Percentiles rank a stretch among this genome's conserved stretches.
Evolutionary conservation across 2,888 invertebrate species (phyloP).

Genomic region (Quadroppia sp.): DNA sequence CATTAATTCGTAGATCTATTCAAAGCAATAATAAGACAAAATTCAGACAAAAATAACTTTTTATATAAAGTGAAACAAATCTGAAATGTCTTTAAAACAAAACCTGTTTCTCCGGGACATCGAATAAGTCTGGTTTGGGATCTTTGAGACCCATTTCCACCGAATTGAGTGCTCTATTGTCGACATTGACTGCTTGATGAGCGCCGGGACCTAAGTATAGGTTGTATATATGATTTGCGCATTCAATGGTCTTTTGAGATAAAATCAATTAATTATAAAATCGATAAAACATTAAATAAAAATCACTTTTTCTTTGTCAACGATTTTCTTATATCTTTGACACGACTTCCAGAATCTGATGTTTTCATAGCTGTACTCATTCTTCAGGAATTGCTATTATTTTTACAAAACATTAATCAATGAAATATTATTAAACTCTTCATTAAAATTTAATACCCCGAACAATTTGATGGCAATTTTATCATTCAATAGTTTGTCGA

Average conservation of each 20-base stretch:
- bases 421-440: background rate
- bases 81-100: background rate
- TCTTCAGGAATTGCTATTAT: slow-evolving; percentile 20
- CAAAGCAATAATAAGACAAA: background rate
- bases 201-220: background rate
- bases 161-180: background rate
- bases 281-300: background rate
- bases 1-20: slow-evolving; percentile 27
- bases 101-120: slow-evolving; percentile 20
- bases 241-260: background rate
- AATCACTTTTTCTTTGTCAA: background rate
- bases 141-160: background rate
- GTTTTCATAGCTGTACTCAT: slow-evolving; percentile 32
- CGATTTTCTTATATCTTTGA: background rate
- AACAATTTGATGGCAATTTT: slow-evolving; percentile 15
- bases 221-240: slow-evolving; percentile 7
- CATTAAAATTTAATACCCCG: background rate
- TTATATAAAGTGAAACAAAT: background rate
- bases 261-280: background rate
- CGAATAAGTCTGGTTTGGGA: slow-evolving; percentile 2
- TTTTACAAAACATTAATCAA: background rate
- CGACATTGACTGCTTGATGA: slow-evolving; percentile 2
- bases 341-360: slow-evolving; percentile 10
- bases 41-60: background rate
- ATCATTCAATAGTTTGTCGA: slow-evolving; percentile 17